A percentile compares a stretch with the other conserved stretches of the same genome.
Conservation (phyloP, 1,140 invertebrate genomes). For the Drosophila willistoni region DNA sequence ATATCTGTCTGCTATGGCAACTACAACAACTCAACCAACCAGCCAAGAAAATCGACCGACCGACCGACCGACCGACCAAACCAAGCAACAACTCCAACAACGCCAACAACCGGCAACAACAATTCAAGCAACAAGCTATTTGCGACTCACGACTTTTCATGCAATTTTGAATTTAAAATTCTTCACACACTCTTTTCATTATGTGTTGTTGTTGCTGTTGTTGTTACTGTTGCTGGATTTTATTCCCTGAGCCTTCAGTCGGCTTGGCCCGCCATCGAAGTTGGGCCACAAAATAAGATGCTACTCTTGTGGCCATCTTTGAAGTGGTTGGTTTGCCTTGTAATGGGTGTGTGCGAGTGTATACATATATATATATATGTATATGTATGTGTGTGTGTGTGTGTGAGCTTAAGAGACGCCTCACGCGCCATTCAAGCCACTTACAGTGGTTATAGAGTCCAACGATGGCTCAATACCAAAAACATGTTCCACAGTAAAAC, state of each 20-base stretch:
- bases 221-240: background rate
- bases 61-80: conserved; percentile 12
- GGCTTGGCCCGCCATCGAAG: conserved; percentile 73
- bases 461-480: too few species aligned
- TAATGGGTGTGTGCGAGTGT: conserved; percentile 52
- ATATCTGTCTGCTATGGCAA: conserved; percentile 69
- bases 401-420: conserved; percentile 60
- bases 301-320: conserved; percentile 80
- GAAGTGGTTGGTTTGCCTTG: conserved; percentile 65
- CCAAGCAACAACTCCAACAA: conserved; percentile 30
- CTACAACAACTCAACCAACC: conserved; percentile 36
- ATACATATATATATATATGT: too few species aligned
- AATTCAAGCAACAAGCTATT: conserved; percentile 72
- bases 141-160: conserved; percentile 82
- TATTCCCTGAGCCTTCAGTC: conserved; percentile 44
- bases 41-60: background rate
- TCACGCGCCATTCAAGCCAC: conserved; percentile 74
- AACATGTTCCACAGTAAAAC: background rate
- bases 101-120: conserved; percentile 28
- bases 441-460: conserved; percentile 39
- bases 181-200: conserved; percentile 82
- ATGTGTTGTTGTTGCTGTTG: conserved; percentile 58
- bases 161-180: conserved; percentile 82
- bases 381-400: conserved; percentile 26
- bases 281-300: conserved; percentile 70